These are phyloP conservation scores for Muraenolepis orangiensis DNA, from an alignment of 2,797 vertebrate genomes.

Conservation along the genomic window DNA sequence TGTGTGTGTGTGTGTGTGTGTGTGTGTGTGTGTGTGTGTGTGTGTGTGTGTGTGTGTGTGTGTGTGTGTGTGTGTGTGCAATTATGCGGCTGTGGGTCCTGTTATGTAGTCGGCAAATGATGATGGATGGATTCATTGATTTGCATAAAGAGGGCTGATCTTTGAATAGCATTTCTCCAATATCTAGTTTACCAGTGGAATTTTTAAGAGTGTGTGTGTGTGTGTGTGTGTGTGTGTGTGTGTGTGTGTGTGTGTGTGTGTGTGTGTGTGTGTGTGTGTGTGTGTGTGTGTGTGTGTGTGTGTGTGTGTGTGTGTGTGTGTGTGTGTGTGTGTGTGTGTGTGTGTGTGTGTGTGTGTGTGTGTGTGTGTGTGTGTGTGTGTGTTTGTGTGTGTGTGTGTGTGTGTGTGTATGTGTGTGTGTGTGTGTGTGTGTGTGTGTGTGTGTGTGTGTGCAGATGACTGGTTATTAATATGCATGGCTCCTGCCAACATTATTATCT, in stretches of 20 bases:
- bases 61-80: neutral
- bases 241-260: too few species aligned
- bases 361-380: neutral
- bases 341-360: too few species aligned
- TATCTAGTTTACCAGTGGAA: neutral
- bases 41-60: too few species aligned
- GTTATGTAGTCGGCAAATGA: neutral
- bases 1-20: neutral
- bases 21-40: neutral
- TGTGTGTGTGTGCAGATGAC: neutral
- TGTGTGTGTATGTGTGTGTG: too few species aligned
- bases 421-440: neutral
- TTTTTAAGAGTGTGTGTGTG: too few species aligned
- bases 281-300: neutral
- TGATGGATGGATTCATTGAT: neutral
- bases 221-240: neutral
- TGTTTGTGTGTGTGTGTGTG: neutral
- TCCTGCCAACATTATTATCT: neutral
- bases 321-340: neutral
- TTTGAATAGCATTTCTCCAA: neutral
- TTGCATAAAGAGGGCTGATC: neutral
- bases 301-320: neutral
- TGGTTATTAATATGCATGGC: neutral
- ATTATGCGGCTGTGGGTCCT: neutral
- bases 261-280: too few species aligned